Evolutionary conservation across 2,797 vertebrate genomes (phyloP), one percentile per base, ranked within the genome.

Genomic region (Sitta carolinensis): DNA sequence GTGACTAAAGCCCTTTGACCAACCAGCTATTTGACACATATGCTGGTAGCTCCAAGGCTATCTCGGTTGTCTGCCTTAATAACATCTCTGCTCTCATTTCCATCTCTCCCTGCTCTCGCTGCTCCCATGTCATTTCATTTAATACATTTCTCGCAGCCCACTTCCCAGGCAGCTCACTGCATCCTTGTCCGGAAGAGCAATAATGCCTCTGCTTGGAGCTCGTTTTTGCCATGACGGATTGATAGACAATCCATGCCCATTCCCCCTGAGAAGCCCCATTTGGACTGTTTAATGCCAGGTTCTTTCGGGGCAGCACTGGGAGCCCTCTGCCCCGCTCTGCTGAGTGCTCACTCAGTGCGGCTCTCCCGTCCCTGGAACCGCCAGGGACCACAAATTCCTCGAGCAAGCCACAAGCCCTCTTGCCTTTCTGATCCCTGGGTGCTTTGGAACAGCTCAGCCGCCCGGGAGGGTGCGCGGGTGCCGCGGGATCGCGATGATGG

Each of bases 31-130:
- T 89, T 90, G 94, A 94, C 85, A 93, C 77, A 77, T 72, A 61
- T 70, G 79, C 38, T 88, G 43, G 85, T 88, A 91, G 87, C 89
- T 94, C 63, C 83, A 42, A 94, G 89, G 92, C 85, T 78, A 26
- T 86, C 73, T 89, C 7, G 0, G 43, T 16, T 96, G 92, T 93
- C 92, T 86, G 80, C 80, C 85, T 89, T 63, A 88, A 92, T 94
- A 91, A 93, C 34, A 20, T 94, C 87, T 87, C 95, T 40, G 79
- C 84, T 88, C 79, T 92, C 84, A 22, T 88, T 96, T 93, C 89
- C 62, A 66, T 89, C 93, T 79, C 73, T 68, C 57, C 68, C 40
- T 11, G 69, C 72, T 79, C 83, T 54, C 8, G 47, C 79, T 88
- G 91, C 84, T 95, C 69, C 87, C 76, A 3, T 36, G 79, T 67